Evolutionary conservation across 2,888 invertebrate species (phyloP).

Genomic region (Eupeodes latifasciatus): DNA sequence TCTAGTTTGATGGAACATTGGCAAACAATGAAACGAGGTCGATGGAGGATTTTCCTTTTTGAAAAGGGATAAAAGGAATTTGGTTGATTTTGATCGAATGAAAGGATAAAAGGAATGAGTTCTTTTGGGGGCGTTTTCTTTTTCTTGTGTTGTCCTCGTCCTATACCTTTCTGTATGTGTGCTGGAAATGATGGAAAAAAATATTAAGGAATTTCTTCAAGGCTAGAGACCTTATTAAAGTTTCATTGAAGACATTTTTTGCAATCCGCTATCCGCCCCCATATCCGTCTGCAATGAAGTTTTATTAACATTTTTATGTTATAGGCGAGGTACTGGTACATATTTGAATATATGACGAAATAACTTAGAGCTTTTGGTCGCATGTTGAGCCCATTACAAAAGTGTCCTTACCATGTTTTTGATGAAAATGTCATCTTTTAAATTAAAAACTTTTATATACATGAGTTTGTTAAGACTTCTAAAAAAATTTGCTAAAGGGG

Average conservation of each 20-base stretch:
- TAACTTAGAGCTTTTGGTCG: constrained; percentile 2
- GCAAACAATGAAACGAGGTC: constrained; percentile 68
- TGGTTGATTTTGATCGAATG: constrained; percentile 69
- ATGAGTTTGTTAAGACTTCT: too few relatives aligned
- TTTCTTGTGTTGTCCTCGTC: neutral
- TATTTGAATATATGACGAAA: constrained; percentile 12
- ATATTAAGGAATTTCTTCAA: constrained; percentile 40
- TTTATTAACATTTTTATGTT: constrained; percentile 18
- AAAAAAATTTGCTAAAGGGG: too few relatives aligned
- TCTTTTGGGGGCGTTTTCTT: constrained; percentile 21
- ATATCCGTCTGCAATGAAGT: neutral
- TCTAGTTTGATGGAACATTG: constrained; percentile 41
- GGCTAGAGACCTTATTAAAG: constrained; percentile 56
- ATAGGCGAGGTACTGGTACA: neutral
- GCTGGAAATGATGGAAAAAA: neutral
- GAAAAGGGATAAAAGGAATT: constrained; percentile 53
- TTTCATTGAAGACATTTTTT: constrained; percentile 49
- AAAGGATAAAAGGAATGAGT: constrained; percentile 70
- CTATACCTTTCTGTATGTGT: neutral
- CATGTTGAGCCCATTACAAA: neutral
- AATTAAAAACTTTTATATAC: too few relatives aligned
- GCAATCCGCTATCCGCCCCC: neutral
- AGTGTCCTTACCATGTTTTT: neutral
- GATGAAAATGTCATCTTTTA: neutral
- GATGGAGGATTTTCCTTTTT: constrained; percentile 62